Conservation (phyloP, 1,140 invertebrate genomes). For the Mamestra configurata region DNA sequence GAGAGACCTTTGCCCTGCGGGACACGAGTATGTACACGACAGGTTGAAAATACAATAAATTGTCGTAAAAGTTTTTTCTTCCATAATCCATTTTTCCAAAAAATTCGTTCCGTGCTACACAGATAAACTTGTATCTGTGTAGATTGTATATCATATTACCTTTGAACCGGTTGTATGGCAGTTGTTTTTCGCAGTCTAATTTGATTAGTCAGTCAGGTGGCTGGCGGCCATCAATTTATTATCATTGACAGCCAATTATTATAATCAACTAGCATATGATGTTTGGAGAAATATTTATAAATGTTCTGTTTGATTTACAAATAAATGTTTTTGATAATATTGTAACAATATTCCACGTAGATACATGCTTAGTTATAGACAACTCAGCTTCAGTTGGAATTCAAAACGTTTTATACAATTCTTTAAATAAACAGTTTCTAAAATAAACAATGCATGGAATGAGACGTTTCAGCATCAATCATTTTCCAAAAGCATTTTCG, state of each 20-base stretch:
- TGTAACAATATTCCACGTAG: background rate
- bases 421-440: background rate
- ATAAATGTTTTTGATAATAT: conserved; percentile 1
- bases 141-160: conserved; percentile 16
- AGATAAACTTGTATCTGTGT: background rate
- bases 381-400: background rate
- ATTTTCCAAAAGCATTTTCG: conserved; percentile 17
- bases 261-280: conserved; percentile 30
- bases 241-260: conserved; percentile 40
- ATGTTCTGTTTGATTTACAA: conserved; percentile 16
- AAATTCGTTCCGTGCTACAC: background rate
- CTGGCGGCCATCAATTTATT: conserved; percentile 25
- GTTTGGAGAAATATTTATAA: background rate
- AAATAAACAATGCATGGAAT: background rate
- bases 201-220: conserved; percentile 43
- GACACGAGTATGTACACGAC: no score
- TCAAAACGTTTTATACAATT: background rate
- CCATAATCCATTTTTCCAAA: no score
- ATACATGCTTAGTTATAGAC: background rate
- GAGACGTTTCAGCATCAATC: background rate
- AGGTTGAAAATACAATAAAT: no score
- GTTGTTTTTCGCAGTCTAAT: conserved; percentile 18
- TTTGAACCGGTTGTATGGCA: conserved; percentile 36
- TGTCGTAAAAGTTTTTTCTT: no score
- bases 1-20: no score